These are phyloP conservation scores for Folsomia candida DNA, from an alignment of 2,888 invertebrate species.

Conservation along the genomic window DNA sequence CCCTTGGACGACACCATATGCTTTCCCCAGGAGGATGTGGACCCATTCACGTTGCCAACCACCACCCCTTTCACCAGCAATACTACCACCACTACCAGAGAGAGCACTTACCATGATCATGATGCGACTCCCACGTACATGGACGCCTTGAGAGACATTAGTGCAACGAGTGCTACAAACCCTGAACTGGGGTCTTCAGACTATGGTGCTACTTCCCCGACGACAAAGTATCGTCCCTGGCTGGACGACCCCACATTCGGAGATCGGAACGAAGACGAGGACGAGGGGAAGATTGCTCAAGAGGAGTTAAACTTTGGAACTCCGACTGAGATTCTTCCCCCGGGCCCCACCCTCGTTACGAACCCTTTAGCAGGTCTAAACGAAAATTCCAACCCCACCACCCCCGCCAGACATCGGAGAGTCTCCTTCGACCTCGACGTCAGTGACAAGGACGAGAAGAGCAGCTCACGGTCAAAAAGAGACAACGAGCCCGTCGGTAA, in stretches of 20 bases:
- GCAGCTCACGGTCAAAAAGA: constrained; percentile 46
- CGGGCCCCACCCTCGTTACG: constrained; percentile 21
- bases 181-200: background rate
- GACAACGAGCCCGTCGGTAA: constrained; percentile 48
- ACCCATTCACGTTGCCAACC: background rate
- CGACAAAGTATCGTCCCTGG: constrained; percentile 13
- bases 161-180: background rate
- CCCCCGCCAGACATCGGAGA: constrained; percentile 60
- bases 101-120: background rate
- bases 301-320: constrained; percentile 44
- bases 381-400: constrained; percentile 53
- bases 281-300: constrained; percentile 16
- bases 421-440: constrained; percentile 62
- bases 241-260: constrained; percentile 13
- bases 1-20: constrained; percentile 42
- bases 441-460: constrained; percentile 48
- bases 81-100: background rate
- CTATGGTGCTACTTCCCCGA: constrained; percentile 12
- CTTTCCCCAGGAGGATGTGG: constrained; percentile 32
- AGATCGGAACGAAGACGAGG: constrained; percentile 19
- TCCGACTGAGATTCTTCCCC: constrained; percentile 37
- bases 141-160: background rate
- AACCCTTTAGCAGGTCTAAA: constrained; percentile 35
- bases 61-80: background rate
- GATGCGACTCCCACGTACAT: background rate